Conservation (phyloP, 2,888 invertebrate genomes). For the Himalopsyche anomala region DNA sequence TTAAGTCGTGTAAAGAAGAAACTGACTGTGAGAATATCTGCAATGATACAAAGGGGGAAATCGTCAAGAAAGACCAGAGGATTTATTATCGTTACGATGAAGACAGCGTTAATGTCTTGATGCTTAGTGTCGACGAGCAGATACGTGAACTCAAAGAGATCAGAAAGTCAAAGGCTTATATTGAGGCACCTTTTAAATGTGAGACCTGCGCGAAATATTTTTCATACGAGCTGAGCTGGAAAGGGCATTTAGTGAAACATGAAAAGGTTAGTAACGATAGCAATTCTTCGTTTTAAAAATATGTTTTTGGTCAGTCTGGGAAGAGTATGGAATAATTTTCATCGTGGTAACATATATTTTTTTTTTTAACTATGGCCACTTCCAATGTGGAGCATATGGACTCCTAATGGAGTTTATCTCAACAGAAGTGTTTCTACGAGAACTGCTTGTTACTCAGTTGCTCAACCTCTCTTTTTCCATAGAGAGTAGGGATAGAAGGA, state of each 20-base stretch:
- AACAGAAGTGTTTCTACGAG: too few relatives aligned
- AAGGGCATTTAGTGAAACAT: neutral
- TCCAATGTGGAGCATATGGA: too few relatives aligned
- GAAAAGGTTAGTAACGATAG: neutral
- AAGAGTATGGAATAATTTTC: too few relatives aligned
- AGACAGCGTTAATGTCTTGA: slow-evolving; percentile 1
- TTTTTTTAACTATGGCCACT: too few relatives aligned
- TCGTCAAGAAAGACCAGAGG: neutral
- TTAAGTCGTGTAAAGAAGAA: neutral
- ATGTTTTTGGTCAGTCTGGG: neutral
- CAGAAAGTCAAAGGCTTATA: neutral
- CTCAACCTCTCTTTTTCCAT: too few relatives aligned
- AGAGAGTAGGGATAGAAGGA: too few relatives aligned
- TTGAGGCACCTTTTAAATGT: neutral
- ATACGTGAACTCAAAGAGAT: neutral
- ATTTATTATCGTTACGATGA: slow-evolving; percentile 13
- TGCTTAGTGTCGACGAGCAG: neutral
- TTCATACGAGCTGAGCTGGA: neutral
- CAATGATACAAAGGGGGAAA: neutral
- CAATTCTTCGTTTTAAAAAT: neutral
- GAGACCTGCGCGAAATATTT: neutral
- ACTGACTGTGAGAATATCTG: neutral
- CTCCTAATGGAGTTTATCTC: too few relatives aligned
- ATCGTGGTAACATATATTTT: too few relatives aligned
- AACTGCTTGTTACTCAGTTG: too few relatives aligned